phyloP scores from a whole-genome alignment of 92 coral and sea anemone species.

The Porites divaricata region DNA sequence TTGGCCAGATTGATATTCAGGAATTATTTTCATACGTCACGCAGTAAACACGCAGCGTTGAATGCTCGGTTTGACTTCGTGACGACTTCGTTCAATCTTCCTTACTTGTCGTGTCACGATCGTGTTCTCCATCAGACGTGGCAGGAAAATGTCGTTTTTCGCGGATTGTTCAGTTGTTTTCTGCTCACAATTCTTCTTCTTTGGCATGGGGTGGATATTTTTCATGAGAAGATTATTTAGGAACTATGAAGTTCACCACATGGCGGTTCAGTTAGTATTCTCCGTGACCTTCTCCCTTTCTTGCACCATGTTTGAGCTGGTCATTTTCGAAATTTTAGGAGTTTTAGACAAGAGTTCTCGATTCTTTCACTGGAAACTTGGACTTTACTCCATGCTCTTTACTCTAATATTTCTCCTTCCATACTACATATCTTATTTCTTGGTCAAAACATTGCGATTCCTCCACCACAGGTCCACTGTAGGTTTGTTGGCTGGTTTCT shows the following conservation, averaged over 20 bases:
- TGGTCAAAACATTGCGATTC: constrained; percentile 90
- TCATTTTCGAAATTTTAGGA: constrained; percentile 96
- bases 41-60: background rate
- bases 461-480: constrained; percentile 81
- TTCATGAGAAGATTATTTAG: constrained; percentile 98
- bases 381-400: constrained; percentile 94
- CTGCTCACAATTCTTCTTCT: constrained; percentile 88
- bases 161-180: constrained; percentile 93
- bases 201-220: constrained; percentile 97
- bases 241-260: constrained; percentile 94
- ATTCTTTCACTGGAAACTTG: constrained; percentile 97
- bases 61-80: constrained; percentile 33
- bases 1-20: constrained; percentile 68
- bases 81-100: background rate
- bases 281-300: constrained; percentile 93
- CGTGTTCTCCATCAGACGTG: constrained; percentile 61
- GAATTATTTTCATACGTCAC: constrained; percentile 28
- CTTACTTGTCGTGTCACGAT: background rate
- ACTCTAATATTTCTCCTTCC: constrained; percentile 95
- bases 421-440: constrained; percentile 90
- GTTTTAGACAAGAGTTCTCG: constrained; percentile 87
- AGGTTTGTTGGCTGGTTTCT: constrained; percentile 70
- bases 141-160: constrained; percentile 91
- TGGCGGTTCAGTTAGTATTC: constrained; percentile 91
- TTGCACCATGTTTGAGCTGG: constrained; percentile 97